A percentile compares a stretch with the other conserved stretches of the same genome.
Conservation (phyloP, 2,113 vertebrate species). For the Hippolais icterina region DNA sequence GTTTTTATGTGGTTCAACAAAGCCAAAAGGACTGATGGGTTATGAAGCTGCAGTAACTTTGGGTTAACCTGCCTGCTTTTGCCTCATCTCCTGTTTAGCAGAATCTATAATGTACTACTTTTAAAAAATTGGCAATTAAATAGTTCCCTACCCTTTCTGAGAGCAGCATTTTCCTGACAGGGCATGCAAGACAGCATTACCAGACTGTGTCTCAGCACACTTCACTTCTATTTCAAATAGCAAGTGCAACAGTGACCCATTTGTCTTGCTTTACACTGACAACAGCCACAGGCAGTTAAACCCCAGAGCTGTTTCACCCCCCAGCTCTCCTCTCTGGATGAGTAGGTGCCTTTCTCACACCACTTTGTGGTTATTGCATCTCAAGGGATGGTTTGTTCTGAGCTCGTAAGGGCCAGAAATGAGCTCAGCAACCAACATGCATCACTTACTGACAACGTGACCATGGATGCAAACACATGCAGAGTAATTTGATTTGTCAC, state of each 20-base stretch:
- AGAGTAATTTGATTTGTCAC: background rate
- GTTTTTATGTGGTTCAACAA: background rate
- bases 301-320: background rate
- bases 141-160: background rate
- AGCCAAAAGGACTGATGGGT: background rate
- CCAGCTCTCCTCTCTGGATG: background rate
- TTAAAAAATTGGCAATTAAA: background rate
- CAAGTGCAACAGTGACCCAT: background rate
- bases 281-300: background rate
- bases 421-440: background rate
- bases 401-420: background rate
- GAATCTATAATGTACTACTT: background rate
- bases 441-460: background rate
- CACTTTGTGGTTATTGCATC: background rate
- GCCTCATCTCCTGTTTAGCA: background rate
- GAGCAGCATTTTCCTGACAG: background rate
- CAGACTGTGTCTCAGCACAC: background rate
- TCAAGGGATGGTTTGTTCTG: background rate
- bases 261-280: background rate
- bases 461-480: background rate
- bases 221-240: background rate
- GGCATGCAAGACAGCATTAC: background rate
- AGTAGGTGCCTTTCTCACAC: background rate
- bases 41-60: background rate
- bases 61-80: background rate